Evolutionary conservation across 2,113 vertebrate species (phyloP), one percentile per base, ranked within the genome.

Genomic region (Onychostoma macrolepis): DNA sequence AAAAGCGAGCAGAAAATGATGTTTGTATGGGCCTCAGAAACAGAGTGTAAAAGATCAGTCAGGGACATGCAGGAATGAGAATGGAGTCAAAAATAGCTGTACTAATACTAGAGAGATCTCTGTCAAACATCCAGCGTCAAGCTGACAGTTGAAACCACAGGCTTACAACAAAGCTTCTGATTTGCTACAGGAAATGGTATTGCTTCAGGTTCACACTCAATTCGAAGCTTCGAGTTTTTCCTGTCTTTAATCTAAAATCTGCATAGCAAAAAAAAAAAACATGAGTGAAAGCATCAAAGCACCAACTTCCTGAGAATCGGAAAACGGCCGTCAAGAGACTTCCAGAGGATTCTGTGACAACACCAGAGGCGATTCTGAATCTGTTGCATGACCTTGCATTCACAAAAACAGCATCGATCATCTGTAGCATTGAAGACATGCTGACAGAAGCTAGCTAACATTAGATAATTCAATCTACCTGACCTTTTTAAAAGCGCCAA

Each of bases 51-150:
- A 33, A 69, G 15, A 83, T 5, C 63, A 69, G 61, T 9, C 41
- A 33, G 80, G 80, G 43, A 50, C 43, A 50, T 71, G 17, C 30
- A 74, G 67, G 24, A 41, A 38, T 41, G 48, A 84, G 69, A 84
- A 84, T 84, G 33, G 67, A 2, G 30, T 41, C 82, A 56, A 58
- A 84, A 74, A 84, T 56, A 83, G 65, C 28, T 50, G 43, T 48
- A 50, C 19, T 72, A 50, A 53, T 72, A 56, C 30, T 19, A 71
- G 0, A 38, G 12, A 38, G 82, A 56, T 74, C 13, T 24, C 30
- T 72, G 67, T 56, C 82, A 84, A 41, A 72, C 45, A 53, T 26
- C 82, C 67, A 74, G 69, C 21, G 4, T 41, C 30, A 41, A 50
- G 6, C 45, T 84, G 33, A 58, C 45, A 74, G 50, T 41, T 84